Evolutionary conservation across 2,888 invertebrate genomes (phyloP).

Genomic region (Choristoneura rosaceana): DNA sequence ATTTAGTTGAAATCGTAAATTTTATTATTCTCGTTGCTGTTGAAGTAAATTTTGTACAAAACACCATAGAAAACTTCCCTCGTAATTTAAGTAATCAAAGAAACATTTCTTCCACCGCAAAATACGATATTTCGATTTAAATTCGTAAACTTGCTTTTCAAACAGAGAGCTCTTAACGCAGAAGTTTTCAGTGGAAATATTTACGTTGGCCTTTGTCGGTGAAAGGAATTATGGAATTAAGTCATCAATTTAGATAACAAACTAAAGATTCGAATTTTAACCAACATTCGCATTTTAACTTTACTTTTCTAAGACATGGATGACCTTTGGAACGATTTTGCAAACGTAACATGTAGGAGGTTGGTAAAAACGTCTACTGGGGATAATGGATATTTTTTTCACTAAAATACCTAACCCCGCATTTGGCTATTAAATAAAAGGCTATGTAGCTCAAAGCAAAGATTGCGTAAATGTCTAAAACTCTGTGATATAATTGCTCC

Average conservation of each 20-base stretch:
- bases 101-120: slow-evolving; percentile 30
- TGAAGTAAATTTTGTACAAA: background rate
- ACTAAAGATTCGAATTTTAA: slow-evolving; percentile 49
- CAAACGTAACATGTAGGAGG: background rate
- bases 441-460: background rate
- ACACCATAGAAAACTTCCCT: slow-evolving; percentile 8
- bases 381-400: too few relatives aligned
- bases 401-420: background rate
- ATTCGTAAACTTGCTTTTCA: slow-evolving; percentile 28
- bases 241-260: slow-evolving; percentile 54
- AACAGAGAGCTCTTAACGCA: slow-evolving; percentile 18
- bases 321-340: background rate
- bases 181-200: slow-evolving; percentile 38
- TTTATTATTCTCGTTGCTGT: background rate
- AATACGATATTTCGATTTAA: slow-evolving; percentile 28
- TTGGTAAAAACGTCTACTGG: background rate
- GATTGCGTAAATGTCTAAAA: slow-evolving; percentile 6
- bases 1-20: slow-evolving; percentile 2
- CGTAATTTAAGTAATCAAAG: slow-evolving; percentile 27
- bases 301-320: background rate
- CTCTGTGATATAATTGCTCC: slow-evolving; percentile 12
- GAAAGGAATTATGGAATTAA: slow-evolving; percentile 53
- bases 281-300: slow-evolving; percentile 15
- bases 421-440: background rate
- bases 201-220: slow-evolving; percentile 51